phyloP scores from a whole-genome alignment of 2,797 vertebrate genomes.

The Trachops cirrhosus region DNA sequence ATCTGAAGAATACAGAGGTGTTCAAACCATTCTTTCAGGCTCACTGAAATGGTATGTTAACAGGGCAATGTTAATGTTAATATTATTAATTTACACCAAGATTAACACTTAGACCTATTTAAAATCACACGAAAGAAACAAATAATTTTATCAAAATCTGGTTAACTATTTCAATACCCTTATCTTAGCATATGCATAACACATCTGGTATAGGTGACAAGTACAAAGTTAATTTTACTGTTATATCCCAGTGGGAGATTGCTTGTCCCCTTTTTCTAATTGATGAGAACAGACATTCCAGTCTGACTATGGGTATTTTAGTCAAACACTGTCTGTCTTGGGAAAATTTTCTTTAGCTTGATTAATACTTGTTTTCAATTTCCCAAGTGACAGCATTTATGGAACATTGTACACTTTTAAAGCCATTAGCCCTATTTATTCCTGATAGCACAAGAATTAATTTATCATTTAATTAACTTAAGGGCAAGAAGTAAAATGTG shows the following conservation, averaged over 20 bases:
- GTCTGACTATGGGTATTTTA: not conserved
- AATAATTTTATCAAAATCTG: not conserved
- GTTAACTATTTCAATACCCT: not conserved
- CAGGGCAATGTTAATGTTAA: not conserved
- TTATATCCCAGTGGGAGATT: not conserved
- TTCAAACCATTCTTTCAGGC: not conserved
- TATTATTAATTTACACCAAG: not conserved
- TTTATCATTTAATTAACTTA: constrained; percentile 33
- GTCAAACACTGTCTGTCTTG: not conserved
- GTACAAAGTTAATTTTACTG: not conserved
- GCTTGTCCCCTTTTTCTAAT: not conserved
- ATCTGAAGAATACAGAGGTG: not conserved
- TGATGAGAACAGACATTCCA: not conserved
- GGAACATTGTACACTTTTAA: constrained; percentile 27
- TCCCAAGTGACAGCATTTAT: constrained; percentile 8
- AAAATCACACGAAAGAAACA: not conserved
- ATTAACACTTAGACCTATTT: not conserved
- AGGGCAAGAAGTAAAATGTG: not conserved
- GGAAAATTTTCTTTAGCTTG: constrained; percentile 13
- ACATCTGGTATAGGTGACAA: not conserved
- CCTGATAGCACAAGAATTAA: not conserved
- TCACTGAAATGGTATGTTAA: not conserved
- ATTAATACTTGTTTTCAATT: constrained; percentile 28
- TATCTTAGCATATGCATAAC: not conserved
- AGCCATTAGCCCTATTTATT: not conserved